A percentile compares a stretch with the other conserved stretches of the same genome.
phyloP scores from a whole-genome alignment of 2,113 vertebrate species.

The Helogale parvula region DNA sequence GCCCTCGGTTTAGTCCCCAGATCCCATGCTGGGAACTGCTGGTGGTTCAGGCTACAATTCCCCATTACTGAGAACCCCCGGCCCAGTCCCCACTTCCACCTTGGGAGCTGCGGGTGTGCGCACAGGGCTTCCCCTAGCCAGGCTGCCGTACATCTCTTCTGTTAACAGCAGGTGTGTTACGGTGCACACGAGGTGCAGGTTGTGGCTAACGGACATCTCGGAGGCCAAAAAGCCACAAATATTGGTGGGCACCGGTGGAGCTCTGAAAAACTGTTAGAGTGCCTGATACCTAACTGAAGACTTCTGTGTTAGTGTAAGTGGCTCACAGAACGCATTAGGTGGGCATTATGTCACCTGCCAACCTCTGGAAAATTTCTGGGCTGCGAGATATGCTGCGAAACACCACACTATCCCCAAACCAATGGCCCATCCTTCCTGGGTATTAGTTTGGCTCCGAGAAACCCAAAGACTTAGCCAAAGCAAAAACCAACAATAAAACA shows the following conservation, averaged over 20 bases:
- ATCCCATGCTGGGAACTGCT: neutral
- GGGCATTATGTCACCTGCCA: neutral
- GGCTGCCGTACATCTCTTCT: neutral
- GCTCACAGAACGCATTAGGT: neutral
- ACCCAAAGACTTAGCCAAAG: neutral
- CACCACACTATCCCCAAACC: neutral
- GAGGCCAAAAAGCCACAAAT: neutral
- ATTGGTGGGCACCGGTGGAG: neutral
- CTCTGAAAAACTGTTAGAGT: neutral
- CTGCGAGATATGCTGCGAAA: neutral
- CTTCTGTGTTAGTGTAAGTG: neutral
- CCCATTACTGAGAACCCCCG: neutral
- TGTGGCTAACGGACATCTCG: neutral
- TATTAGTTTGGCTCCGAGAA: neutral
- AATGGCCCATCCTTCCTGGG: neutral
- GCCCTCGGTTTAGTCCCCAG: neutral
- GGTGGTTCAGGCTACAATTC: neutral
- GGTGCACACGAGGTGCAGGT: neutral
- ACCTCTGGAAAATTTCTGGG: neutral
- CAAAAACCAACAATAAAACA: too few species aligned
- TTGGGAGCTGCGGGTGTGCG: neutral
- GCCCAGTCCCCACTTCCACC: neutral
- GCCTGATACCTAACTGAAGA: neutral
- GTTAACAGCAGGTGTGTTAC: neutral
- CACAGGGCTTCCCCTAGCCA: neutral